These are phyloP conservation scores for Xenus cinereus DNA, from an alignment of 2,113 vertebrate genomes.

Conservation along the genomic window DNA sequence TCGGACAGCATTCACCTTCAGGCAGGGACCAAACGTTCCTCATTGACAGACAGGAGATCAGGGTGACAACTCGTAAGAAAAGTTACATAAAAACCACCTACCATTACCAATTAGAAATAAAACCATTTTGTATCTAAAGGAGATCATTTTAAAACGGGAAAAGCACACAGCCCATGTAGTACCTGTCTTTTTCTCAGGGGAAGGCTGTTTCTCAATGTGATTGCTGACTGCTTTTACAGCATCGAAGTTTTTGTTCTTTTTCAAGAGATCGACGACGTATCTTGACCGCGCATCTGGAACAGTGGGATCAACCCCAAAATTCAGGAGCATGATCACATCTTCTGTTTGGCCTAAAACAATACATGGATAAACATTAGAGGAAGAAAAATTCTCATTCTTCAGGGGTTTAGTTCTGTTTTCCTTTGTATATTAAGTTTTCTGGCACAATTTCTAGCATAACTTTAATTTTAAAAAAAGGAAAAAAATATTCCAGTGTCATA, in stretches of 20 bases:
- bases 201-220: slow-evolving; percentile 47
- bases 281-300: slow-evolving; percentile 63
- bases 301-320: slow-evolving; percentile 73
- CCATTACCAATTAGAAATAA: not conserved
- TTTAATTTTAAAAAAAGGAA: not conserved
- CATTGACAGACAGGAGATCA: not conserved
- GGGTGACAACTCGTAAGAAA: not conserved
- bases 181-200: slow-evolving; percentile 62
- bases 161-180: not conserved
- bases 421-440: not conserved
- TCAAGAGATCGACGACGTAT: slow-evolving; percentile 71
- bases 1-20: not conserved
- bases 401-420: not conserved
- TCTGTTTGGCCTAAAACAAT: slow-evolving; percentile 73
- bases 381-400: not conserved
- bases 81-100: not conserved
- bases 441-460: not conserved
- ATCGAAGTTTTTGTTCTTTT: slow-evolving; percentile 78
- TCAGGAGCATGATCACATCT: slow-evolving; percentile 78
- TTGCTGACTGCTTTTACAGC: slow-evolving; percentile 71
- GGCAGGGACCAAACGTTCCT: not conserved
- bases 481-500: not conserved
- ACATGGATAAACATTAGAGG: not conserved
- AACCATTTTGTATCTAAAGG: not conserved
- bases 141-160: not conserved